Conservation (phyloP, 2,888 invertebrate species). For the Augiades crinisus region DNA sequence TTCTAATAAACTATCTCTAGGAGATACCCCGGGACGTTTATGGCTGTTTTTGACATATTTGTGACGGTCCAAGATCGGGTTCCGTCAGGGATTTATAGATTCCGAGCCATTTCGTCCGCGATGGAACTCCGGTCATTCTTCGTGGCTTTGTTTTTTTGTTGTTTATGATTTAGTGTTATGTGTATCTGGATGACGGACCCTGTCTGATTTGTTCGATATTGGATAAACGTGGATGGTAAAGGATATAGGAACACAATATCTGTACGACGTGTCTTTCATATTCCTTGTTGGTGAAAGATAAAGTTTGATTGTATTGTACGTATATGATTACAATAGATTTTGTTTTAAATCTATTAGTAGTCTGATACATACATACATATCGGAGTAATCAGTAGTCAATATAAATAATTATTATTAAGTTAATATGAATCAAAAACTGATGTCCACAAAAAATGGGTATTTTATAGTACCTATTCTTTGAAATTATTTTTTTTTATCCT, state of each 20-base stretch:
- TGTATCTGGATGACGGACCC: constrained; percentile 15
- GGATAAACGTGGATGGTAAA: constrained; percentile 1
- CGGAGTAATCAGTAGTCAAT: too few relatives aligned
- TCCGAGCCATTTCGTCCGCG: constrained; percentile 65
- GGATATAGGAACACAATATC: not conserved
- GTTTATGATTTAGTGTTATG: constrained; percentile 38
- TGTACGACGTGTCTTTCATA: too few relatives aligned
- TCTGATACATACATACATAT: too few relatives aligned
- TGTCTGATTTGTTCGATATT: constrained; percentile 20
- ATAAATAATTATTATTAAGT: too few relatives aligned
- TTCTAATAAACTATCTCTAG: constrained; percentile 68
- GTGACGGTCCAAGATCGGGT: constrained; percentile 67
- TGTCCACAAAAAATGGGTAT: too few relatives aligned
- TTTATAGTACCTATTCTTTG: too few relatives aligned
- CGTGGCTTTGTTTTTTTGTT: constrained; percentile 45
- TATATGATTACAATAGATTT: too few relatives aligned
- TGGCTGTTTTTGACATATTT: constrained; percentile 75
- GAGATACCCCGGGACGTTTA: constrained; percentile 63
- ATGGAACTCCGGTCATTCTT: constrained; percentile 40
- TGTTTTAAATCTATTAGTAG: too few relatives aligned
- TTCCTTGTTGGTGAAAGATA: too few relatives aligned
- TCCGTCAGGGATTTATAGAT: constrained; percentile 59
- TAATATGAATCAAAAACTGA: too few relatives aligned
- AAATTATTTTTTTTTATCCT: too few relatives aligned
- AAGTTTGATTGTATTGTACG: too few relatives aligned